Evolutionary conservation across 1,140 invertebrate genomes (phyloP).

Genomic region (Holotrichia oblita): DNA sequence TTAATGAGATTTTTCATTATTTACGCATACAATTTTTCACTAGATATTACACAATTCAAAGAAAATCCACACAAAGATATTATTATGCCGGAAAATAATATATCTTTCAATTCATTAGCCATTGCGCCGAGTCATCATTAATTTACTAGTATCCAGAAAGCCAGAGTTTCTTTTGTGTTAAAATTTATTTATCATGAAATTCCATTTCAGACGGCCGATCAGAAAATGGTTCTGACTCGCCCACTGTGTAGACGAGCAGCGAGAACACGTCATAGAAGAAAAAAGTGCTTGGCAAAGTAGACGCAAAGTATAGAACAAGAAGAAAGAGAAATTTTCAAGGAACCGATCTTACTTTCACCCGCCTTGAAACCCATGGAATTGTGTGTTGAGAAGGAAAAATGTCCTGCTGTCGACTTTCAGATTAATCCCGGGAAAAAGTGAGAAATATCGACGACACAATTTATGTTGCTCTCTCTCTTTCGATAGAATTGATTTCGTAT

Average conservation of each 20-base stretch:
- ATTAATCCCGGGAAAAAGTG: slow-evolving; percentile 20
- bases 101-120: no score
- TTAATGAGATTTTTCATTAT: no score
- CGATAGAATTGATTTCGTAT: slow-evolving; percentile 30
- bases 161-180: slow-evolving; percentile 2
- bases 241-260: neutral
- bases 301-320: neutral
- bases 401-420: slow-evolving; percentile 4
- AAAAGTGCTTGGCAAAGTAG: neutral
- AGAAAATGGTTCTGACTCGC: neutral
- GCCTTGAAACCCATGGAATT: neutral
- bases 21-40: no score
- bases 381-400: slow-evolving; percentile 23
- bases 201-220: slow-evolving; percentile 7
- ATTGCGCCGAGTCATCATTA: neutral
- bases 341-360: neutral
- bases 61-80: no score
- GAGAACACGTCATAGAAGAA: neutral
- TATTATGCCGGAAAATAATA: no score
- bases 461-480: slow-evolving; percentile 23
- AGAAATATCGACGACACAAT: slow-evolving; percentile 31
- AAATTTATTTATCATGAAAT: slow-evolving; percentile 33
- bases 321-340: slow-evolving; percentile 1
- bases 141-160: slow-evolving; percentile 3
- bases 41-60: no score